Conservation (phyloP, 2,888 invertebrate species). For the Sarcophaga carnaria region DNA sequence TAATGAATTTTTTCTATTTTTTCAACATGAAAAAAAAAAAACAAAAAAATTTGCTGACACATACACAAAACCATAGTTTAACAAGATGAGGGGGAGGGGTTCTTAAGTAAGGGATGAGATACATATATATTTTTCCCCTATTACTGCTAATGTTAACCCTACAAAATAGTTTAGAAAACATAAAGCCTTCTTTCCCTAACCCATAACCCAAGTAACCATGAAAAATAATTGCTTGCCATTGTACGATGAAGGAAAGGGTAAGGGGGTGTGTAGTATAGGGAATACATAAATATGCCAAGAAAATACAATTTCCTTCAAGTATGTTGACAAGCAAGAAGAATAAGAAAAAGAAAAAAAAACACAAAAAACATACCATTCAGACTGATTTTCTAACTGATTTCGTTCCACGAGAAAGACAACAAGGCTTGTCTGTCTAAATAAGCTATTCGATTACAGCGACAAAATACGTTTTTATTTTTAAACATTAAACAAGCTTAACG, state of each 20-base stretch:
- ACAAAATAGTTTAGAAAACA: background rate
- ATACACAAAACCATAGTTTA: background rate
- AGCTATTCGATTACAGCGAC: background rate
- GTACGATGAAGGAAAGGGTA: background rate
- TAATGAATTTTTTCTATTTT: conserved; percentile 7
- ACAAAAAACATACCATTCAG: background rate
- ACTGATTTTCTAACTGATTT: background rate
- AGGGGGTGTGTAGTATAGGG: background rate
- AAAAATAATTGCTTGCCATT: conserved; percentile 24
- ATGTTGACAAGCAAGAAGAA: conserved; percentile 7
- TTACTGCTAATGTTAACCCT: background rate
- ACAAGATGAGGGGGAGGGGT: background rate
- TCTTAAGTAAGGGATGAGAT: background rate
- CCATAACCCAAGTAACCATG: background rate
- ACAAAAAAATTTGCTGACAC: background rate
- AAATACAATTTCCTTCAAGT: conserved; percentile 49
- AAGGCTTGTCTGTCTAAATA: background rate
- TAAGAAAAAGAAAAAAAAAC: background rate
- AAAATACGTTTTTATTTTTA: background rate
- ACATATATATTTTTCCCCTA: too few species aligned
- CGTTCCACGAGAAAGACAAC: too few species aligned
- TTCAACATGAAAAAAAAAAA: background rate
- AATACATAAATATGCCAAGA: conserved; percentile 60
- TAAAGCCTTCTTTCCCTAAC: background rate
- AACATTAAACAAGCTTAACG: background rate